Percentiles rank a stretch among this genome's conserved stretches.
Conservation (phyloP, 1,140 invertebrate species). For the Dendrolimus kikuchii region DNA sequence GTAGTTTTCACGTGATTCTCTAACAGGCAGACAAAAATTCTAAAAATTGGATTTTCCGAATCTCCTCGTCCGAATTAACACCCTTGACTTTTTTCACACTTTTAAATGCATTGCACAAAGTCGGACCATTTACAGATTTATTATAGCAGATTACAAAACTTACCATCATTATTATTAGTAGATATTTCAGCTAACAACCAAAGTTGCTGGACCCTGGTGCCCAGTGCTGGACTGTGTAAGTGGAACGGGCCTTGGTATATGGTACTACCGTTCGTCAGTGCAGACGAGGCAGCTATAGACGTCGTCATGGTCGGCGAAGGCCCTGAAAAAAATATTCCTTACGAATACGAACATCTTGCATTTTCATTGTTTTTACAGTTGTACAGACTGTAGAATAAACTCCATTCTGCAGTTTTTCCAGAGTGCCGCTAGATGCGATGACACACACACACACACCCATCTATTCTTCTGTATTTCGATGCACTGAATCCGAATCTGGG, state of each 20-base stretch:
- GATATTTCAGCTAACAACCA: slow-evolving; percentile 92
- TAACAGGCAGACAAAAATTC: no score
- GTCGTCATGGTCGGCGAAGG: slow-evolving; percentile 90
- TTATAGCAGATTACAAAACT: slow-evolving; percentile 20
- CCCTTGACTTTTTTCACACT: no score
- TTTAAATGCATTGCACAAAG: no score
- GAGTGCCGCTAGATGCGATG: no score
- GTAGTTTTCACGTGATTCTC: no score
- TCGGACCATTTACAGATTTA: not conserved
- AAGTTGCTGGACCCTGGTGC: slow-evolving; percentile 93
- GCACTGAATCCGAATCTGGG: no score
- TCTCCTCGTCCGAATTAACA: no score
- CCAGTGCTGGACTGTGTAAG: slow-evolving; percentile 86
- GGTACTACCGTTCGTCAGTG: slow-evolving; percentile 74
- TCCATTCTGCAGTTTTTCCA: no score
- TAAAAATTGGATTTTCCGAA: no score
- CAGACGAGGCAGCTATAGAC: slow-evolving; percentile 74
- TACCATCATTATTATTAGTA: slow-evolving; percentile 90
- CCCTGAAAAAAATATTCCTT: slow-evolving; percentile 70
- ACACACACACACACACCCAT: no score
- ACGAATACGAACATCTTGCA: not conserved
- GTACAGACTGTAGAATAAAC: no score
- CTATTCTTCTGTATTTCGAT: no score
- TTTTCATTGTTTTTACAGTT: not conserved
- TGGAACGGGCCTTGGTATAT: slow-evolving; percentile 89